A percentile compares a stretch with the other conserved stretches of the same genome.
Evolutionary conservation across 2,113 vertebrate species (phyloP).

Genomic region (Ceuthmochares aereus): DNA sequence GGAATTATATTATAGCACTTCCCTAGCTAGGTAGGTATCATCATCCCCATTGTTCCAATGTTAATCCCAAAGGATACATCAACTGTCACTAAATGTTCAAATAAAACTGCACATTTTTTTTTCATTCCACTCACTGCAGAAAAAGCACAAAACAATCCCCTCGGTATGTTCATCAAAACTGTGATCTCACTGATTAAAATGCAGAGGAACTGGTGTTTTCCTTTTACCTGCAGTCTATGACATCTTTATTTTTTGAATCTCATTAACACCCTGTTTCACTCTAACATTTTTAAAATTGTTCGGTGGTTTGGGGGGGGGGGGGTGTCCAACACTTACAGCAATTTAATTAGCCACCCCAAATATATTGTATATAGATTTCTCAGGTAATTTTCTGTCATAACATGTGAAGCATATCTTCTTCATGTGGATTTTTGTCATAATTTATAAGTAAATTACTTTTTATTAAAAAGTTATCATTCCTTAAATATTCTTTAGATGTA

Average conservation of each 20-base stretch:
- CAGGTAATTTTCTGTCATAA: neutral
- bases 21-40: neutral
- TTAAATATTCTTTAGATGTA: neutral
- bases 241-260: conserved; percentile 54
- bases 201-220: conserved; percentile 38
- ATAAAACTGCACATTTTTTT: conserved; percentile 65
- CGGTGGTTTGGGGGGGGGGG: no score
- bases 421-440: neutral
- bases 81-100: conserved; percentile 57
- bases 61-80: conserved; percentile 41
- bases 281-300: neutral
- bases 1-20: neutral
- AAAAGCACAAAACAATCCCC: conserved; percentile 54
- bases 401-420: neutral
- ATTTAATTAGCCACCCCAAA: conserved; percentile 1
- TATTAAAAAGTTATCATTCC: neutral
- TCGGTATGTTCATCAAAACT: conserved; percentile 68
- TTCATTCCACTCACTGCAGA: conserved; percentile 53
- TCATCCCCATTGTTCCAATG: neutral
- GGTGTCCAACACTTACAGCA: neutral
- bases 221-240: conserved; percentile 59
- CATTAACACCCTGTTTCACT: conserved; percentile 41
- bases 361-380: neutral
- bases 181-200: conserved; percentile 73
- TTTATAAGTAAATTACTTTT: neutral